A percentile compares a stretch with the other conserved stretches of the same genome.
phyloP scores from a whole-genome alignment of 2,888 invertebrate genomes.

The Ochlodes sylvanus region DNA sequence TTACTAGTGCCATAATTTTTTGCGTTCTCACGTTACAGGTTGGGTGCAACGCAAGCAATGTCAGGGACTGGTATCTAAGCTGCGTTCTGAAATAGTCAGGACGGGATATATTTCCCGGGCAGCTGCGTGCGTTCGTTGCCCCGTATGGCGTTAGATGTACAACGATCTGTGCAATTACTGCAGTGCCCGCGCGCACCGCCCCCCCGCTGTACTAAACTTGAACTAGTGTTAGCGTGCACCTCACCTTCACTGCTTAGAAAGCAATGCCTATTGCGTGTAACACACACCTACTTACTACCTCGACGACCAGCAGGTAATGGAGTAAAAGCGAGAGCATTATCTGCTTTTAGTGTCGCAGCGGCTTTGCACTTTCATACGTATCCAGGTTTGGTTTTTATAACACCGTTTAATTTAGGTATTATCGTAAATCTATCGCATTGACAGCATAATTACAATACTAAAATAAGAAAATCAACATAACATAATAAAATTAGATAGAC shows the following conservation, averaged over 20 bases:
- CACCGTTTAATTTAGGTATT: too few relatives aligned
- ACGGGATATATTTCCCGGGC: constrained; percentile 83
- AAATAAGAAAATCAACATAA: too few relatives aligned
- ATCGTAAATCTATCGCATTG: constrained; percentile 31
- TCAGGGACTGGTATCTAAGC: constrained; percentile 67
- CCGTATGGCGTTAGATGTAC: constrained; percentile 81
- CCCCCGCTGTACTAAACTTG: constrained; percentile 74
- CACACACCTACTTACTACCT: constrained; percentile 55
- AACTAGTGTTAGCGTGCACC: constrained; percentile 74
- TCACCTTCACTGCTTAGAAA: constrained; percentile 84
- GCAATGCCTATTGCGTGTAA: constrained; percentile 75
- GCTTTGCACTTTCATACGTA: constrained; percentile 19
- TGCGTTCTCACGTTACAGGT: constrained; percentile 70
- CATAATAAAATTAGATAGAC: too few relatives aligned
- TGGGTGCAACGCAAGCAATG: constrained; percentile 56
- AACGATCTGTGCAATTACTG: constrained; percentile 78
- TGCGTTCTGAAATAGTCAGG: constrained; percentile 82
- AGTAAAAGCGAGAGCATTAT: constrained; percentile 76
- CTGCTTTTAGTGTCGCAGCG: constrained; percentile 47
- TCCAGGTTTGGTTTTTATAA: constrained; percentile 14
- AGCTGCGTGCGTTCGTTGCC: constrained; percentile 83
- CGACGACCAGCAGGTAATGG: constrained; percentile 49
- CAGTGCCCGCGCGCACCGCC: constrained; percentile 48
- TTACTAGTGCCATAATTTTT: constrained; percentile 45
- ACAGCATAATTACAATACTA: constrained; percentile 25